Evolutionary conservation across 2,797 vertebrate species (phyloP).

Genomic region (Macropodus opercularis): DNA sequence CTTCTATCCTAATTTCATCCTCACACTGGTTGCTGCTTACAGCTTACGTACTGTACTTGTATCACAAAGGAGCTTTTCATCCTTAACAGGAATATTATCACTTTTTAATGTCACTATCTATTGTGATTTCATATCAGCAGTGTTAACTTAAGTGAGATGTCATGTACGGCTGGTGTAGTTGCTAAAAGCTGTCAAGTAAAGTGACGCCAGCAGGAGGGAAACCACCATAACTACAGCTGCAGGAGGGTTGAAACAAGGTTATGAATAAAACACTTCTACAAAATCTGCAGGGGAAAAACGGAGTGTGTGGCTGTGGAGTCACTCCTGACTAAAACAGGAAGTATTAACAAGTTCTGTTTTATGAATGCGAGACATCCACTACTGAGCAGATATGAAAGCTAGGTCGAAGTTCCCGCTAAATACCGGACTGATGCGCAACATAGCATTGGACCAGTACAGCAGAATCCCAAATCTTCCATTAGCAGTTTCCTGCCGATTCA

Average conservation of each 20-base stretch:
- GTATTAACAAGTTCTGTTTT: conserved; percentile 15
- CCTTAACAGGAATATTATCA: too few species aligned
- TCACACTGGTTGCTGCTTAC: too few species aligned
- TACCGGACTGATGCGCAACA: conserved; percentile 22
- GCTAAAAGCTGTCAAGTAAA: neutral
- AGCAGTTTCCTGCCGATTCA: conserved; percentile 1
- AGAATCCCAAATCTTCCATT: neutral
- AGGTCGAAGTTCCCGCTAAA: conserved; percentile 19
- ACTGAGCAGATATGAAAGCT: neutral
- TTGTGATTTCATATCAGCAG: neutral
- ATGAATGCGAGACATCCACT: conserved; percentile 25
- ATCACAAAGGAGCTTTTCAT: too few species aligned
- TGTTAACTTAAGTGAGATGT: neutral
- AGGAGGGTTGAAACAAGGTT: neutral
- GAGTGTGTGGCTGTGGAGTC: conserved; percentile 12
- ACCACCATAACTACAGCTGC: neutral
- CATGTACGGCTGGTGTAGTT: neutral
- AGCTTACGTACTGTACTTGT: too few species aligned
- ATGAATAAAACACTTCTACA: conserved; percentile 5
- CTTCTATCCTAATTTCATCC: too few species aligned
- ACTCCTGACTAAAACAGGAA: conserved; percentile 19
- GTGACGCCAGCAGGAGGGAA: conserved; percentile 10
- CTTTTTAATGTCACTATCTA: too few species aligned
- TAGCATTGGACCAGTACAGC: conserved; percentile 3
- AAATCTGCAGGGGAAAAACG: too few species aligned